Evolutionary conservation across 2,113 vertebrate species (phyloP).

Genomic region (Centrocercus urophasianus): DNA sequence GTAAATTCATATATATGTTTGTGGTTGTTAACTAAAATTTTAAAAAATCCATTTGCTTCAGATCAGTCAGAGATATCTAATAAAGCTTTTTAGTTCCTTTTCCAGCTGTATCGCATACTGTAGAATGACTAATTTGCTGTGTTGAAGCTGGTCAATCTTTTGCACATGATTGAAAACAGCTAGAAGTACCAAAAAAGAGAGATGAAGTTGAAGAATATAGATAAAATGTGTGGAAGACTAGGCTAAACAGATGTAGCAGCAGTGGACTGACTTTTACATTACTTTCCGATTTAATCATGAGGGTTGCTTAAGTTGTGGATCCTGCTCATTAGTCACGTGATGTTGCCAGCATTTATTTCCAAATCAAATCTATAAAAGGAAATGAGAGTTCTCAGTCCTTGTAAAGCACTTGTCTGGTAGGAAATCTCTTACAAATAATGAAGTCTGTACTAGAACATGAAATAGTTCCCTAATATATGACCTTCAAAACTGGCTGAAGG

Average conservation of each 20-base stretch:
- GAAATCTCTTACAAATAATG: slow-evolving; percentile 59
- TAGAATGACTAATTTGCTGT: background rate
- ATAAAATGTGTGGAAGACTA: background rate
- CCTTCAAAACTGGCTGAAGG: slow-evolving; percentile 37
- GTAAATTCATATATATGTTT: background rate
- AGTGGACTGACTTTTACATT: slow-evolving; percentile 6
- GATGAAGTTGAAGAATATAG: background rate
- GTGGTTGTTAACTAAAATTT: background rate
- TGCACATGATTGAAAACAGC: background rate
- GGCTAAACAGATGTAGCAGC: background rate
- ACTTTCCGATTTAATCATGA: background rate
- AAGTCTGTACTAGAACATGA: background rate
- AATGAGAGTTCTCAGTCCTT: slow-evolving; percentile 47
- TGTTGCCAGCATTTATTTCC: slow-evolving; percentile 53
- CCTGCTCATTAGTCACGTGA: slow-evolving; percentile 25
- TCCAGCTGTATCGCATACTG: background rate
- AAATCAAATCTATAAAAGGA: slow-evolving; percentile 65
- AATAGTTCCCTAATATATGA: slow-evolving; percentile 46
- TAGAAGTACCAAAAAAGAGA: background rate
- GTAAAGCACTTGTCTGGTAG: slow-evolving; percentile 62
- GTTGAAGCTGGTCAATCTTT: background rate
- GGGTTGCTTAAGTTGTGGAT: slow-evolving; percentile 15
- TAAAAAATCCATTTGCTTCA: background rate
- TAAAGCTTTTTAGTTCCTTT: background rate
- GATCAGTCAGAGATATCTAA: background rate